phyloP scores from a whole-genome alignment of 2,113 vertebrate species.

The Athene noctua region DNA sequence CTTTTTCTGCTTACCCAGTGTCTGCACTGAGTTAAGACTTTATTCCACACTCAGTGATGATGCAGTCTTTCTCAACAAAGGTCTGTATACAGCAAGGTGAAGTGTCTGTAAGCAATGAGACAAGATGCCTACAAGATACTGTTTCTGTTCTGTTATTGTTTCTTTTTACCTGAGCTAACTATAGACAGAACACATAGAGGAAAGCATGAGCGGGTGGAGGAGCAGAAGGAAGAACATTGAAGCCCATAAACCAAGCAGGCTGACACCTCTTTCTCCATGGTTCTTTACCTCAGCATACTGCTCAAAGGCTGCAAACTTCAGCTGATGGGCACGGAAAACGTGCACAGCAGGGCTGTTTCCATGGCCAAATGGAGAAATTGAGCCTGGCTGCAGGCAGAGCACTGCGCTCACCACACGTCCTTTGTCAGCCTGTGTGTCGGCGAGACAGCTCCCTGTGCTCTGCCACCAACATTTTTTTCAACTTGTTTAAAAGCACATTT shows the following conservation, averaged over 20 bases:
- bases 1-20: background rate
- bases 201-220: background rate
- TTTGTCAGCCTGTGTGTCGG: background rate
- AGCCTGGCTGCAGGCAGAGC: background rate
- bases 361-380: background rate
- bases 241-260: background rate
- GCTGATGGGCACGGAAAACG: accelerated
- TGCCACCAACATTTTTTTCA: background rate
- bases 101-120: background rate
- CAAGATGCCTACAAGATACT: background rate
- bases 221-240: background rate
- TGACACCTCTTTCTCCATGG: accelerated
- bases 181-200: background rate
- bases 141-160: background rate
- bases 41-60: background rate
- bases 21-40: background rate
- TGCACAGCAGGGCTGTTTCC: background rate
- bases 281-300: background rate
- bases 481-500: constrained; percentile 34
- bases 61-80: background rate
- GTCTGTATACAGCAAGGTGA: background rate
- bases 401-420: background rate
- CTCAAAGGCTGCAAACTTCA: background rate
- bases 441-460: background rate
- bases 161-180: background rate